A percentile compares a stretch with the other conserved stretches of the same genome.
phyloP scores from a whole-genome alignment of 2,113 vertebrate species.

The Ceuthmochares aereus region DNA sequence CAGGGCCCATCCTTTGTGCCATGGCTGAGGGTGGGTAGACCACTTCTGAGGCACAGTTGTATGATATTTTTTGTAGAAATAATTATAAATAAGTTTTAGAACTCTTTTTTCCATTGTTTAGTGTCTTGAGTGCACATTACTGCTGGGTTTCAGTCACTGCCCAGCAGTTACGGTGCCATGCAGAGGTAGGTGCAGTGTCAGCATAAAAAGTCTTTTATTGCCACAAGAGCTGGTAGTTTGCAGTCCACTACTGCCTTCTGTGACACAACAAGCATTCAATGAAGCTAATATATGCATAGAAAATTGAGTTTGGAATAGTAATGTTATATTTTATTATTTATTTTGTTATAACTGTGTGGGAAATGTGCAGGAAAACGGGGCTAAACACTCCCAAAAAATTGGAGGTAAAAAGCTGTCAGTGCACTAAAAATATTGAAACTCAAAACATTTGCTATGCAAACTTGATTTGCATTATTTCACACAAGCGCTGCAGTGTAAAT shows the following conservation, averaged over 20 bases:
- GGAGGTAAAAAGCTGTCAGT: not conserved
- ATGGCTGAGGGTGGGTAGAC: not conserved
- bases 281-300: not conserved
- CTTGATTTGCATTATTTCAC: slow-evolving; percentile 28
- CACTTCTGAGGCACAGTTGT: not conserved
- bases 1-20: not conserved
- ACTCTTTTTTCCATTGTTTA: not conserved
- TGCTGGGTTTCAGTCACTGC: not conserved
- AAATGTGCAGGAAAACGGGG: not conserved
- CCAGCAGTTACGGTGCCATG: not conserved
- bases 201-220: not conserved
- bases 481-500: slow-evolving; percentile 1
- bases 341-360: not conserved
- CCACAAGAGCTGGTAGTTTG: not conserved
- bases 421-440: not conserved
- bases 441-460: not conserved
- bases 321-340: not conserved
- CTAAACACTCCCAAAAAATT: not conserved
- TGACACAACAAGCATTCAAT: rapidly evolving
- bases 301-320: not conserved
- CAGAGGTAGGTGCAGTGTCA: not conserved
- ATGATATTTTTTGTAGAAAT: not conserved
- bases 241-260: not conserved
- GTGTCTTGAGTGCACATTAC: not conserved
- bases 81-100: not conserved